Conservation (phyloP, 1,140 invertebrate genomes). For the Formica exsecta region DNA sequence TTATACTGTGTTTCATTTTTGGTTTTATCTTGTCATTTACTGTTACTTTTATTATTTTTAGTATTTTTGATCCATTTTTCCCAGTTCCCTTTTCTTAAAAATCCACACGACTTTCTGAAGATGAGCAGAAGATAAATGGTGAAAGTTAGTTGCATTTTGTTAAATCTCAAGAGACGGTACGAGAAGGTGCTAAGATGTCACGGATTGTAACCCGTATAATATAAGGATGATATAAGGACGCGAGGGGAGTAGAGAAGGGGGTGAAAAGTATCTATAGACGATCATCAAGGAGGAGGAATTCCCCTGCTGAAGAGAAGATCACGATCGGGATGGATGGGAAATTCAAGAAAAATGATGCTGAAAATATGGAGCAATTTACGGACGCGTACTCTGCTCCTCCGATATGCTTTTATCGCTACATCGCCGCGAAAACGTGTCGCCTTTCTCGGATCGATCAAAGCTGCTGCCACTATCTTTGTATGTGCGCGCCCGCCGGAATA, state of each 20-base stretch:
- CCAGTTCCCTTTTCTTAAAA: background rate
- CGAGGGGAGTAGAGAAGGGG: background rate
- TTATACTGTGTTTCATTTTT: background rate
- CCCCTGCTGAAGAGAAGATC: conserved; percentile 30
- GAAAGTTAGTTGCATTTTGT: background rate
- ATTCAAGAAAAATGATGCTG: conserved; percentile 64
- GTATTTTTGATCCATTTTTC: background rate
- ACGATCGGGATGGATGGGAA: conserved; percentile 43
- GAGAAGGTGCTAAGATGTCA: conserved; percentile 3
- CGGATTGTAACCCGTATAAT: background rate
- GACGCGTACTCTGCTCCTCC: conserved; percentile 13
- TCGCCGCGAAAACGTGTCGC: conserved; percentile 50
- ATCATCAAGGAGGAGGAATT: conserved; percentile 17
- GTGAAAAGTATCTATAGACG: conserved; percentile 21
- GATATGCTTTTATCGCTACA: conserved; percentile 51
- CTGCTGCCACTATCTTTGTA: conserved; percentile 41
- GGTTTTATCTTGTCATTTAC: no score
- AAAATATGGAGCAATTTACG: conserved; percentile 62
- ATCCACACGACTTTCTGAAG: background rate
- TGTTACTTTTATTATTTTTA: background rate
- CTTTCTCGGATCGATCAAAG: conserved; percentile 45
- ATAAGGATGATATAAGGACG: conserved; percentile 4
- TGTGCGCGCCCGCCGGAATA: background rate
- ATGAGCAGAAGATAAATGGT: background rate
- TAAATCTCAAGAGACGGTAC: background rate